Evolutionary conservation across 2,113 vertebrate species (phyloP), one percentile per base, ranked within the genome.

Genomic region (Carassius carassius): DNA sequence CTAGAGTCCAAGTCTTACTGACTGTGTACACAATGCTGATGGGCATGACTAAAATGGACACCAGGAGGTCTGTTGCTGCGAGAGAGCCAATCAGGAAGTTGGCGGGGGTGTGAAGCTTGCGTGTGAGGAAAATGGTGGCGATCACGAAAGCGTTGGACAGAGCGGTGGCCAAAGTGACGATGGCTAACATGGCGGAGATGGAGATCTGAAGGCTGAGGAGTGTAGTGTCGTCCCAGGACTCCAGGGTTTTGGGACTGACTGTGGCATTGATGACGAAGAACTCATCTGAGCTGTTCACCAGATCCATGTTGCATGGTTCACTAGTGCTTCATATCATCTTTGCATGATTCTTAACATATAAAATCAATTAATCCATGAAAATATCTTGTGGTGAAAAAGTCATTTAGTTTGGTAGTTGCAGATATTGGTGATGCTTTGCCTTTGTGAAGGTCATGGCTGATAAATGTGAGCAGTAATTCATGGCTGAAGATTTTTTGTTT

Each of bases 81-180:
- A 99, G 90, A 23, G 98, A 99, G 88, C 97, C 97, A 0, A 98
- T 99, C 86, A 99, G 95, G 92, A 98, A 98, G 94, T 99, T 99
- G 37, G 98, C 97, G 0, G 98, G 98, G 0, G 97, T 99, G 91
- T 97, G 98, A 69, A 99, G 97, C 93, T 99, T 99, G 79, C 95
- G 92, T 17, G 96, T 98, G 75, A 98, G 92, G 21, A 94, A 94
- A 92, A 99, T 98, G 19, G 98, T 98, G 79, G 96, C 95, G 0
- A 99, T 95, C 1, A 99, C 97, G 9, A 99, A 99, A 77, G 93
- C 85, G 0, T 99, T 99, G 32, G 96, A 98, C 6, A 99, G 94
- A 82, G 96, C 92, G 0, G 97, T 98, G 21, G 97, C 96, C 90
- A 99, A 87, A 0, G 98, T 99, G 89, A 98, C 91, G 8, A 95